Base-by-base conservation (phyloP, 92 coral and sea anemone species). In the Montipora capitata region DNA sequence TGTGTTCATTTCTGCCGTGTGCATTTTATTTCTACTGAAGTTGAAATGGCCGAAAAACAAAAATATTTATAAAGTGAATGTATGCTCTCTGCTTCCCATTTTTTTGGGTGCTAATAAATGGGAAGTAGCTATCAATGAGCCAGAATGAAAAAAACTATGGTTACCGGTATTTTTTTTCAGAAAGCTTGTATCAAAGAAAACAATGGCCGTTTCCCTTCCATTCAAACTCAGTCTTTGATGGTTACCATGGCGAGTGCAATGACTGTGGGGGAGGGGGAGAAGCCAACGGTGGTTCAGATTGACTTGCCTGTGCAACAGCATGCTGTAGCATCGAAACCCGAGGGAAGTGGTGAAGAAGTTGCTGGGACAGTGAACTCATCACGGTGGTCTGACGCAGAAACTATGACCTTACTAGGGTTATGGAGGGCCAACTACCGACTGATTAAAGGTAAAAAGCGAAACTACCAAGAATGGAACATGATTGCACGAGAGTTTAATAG, bases 391-490 rank as follows among this genome's bases (percentile, higher is more conserved):
- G 98, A 95, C 54, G 65, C 84, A 2, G 98, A 95, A 81, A 95
- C 98, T 3, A 87, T 92, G 63, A 74, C 85, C 83, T 67, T 95
- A 12, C 80, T 95, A 1, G 95, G 94, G 27, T 78, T 95, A 38
- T 95, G 98, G 98, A 88, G 95, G 52, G 81, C 88, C 8, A 93
- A 94, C 40, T 95, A 95, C 59, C 80, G 92, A 11, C 51, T 89
- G 2, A 94, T 95, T 27, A 92, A 76, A 70, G 93, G 90, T 14
- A 95, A 95, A 73, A 94, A 94, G 45, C 63, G 98, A 39, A 95
- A 95, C 56, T 93, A 91, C 75, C 94, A 91, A 68, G 98, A 95
- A 74, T 95, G 98, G 98, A 95, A 95, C 74, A 67, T 85, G 76
- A 95, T 95, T 43, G 95, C 98, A 0, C 85, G 74, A 27, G 98